These are phyloP conservation scores for Darevskia mixta DNA, from an alignment of 2,797 vertebrate genomes.

Conservation along the genomic window DNA sequence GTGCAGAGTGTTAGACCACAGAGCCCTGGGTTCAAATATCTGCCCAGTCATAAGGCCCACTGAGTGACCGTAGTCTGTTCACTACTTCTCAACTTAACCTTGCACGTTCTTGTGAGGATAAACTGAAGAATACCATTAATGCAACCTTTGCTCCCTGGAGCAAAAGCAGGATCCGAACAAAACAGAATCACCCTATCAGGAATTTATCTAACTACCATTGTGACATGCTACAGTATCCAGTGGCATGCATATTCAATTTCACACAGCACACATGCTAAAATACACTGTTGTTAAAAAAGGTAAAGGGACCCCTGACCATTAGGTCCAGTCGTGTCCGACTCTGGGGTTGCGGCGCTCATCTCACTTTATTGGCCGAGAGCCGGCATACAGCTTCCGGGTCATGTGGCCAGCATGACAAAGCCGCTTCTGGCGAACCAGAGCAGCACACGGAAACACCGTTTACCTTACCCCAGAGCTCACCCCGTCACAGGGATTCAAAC, in stretches of 20 bases:
- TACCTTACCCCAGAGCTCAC: too few relatives aligned
- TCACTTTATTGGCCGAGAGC: too few relatives aligned
- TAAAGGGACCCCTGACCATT: too few relatives aligned
- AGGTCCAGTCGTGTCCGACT: too few relatives aligned
- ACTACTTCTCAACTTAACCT: neutral
- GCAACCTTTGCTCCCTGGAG: neutral
- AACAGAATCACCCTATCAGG: neutral
- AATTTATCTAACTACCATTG: slow-evolving; percentile 35
- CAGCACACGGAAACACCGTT: too few relatives aligned
- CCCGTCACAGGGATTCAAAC: too few relatives aligned
- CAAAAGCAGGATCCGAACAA: neutral
- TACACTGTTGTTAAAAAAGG: neutral
- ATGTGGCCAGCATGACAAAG: too few relatives aligned
- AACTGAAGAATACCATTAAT: neutral
- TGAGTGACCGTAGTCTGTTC: neutral
- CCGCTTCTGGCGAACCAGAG: too few relatives aligned
- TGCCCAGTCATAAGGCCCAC: neutral
- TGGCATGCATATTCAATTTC: slow-evolving; percentile 26
- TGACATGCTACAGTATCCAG: slow-evolving; percentile 39
- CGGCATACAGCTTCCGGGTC: too few relatives aligned
- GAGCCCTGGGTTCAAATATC: neutral
- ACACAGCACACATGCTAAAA: slow-evolving; percentile 38
- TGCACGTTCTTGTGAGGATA: neutral
- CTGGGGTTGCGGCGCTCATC: too few relatives aligned
- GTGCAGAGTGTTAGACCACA: neutral